These are phyloP conservation scores for Proteles cristata DNA, from an alignment of 2,113 vertebrate genomes.

Conservation along the genomic window DNA sequence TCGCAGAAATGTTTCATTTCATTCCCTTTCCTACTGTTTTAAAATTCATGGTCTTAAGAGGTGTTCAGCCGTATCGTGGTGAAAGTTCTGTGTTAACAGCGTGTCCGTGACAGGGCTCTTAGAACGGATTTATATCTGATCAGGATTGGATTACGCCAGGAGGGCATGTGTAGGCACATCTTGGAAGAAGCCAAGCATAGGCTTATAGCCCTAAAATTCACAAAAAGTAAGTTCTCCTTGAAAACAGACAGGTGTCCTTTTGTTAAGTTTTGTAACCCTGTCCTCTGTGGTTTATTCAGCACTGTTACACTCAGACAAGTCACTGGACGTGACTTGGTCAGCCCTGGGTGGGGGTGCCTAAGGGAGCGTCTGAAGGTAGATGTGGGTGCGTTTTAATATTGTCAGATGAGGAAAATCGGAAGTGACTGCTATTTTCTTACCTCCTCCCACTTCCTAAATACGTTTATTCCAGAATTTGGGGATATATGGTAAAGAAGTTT, in stretches of 20 bases:
- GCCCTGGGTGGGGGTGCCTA: background rate
- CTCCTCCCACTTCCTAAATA: background rate
- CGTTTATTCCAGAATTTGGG: slow-evolving; percentile 1
- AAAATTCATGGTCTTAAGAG: background rate
- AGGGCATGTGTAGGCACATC: background rate
- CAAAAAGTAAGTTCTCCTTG: slow-evolving; percentile 12
- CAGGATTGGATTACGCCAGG: background rate
- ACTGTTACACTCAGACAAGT: background rate
- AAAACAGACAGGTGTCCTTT: background rate
- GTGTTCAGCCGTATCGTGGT: background rate
- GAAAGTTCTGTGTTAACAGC: background rate
- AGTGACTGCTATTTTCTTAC: background rate
- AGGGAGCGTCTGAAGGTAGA: background rate
- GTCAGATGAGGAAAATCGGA: background rate
- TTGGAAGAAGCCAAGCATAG: background rate
- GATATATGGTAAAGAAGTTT: background rate
- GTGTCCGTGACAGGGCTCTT: background rate
- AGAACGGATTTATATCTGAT: background rate
- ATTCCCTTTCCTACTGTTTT: background rate
- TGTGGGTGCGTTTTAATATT: background rate
- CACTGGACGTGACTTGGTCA: background rate
- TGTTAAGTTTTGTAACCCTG: background rate
- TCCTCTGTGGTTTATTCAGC: background rate
- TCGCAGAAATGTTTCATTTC: background rate
- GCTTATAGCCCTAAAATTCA: background rate